These are phyloP conservation scores for Chymomyza costata DNA, from an alignment of 1,140 invertebrate species.

Conservation along the genomic window DNA sequence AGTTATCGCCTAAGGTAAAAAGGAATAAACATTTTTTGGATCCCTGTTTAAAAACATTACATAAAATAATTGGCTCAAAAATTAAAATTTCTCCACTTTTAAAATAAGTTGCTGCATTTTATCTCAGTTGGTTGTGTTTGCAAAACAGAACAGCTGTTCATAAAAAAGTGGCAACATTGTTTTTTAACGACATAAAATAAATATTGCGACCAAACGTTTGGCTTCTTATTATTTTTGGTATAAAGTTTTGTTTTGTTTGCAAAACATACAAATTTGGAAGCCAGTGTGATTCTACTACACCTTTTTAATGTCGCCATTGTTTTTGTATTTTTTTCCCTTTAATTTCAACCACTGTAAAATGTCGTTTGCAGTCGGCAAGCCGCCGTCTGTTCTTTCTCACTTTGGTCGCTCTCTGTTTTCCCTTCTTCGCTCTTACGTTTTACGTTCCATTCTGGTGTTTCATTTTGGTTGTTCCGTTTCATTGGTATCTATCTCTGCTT, in stretches of 20 bases:
- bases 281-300: too few species aligned
- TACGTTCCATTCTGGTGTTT: slow-evolving; percentile 46
- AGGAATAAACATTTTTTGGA: too few species aligned
- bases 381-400: slow-evolving; percentile 29
- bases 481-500: too few species aligned
- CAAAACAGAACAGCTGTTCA: slow-evolving; percentile 68
- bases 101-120: too few species aligned
- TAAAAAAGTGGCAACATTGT: slow-evolving; percentile 38
- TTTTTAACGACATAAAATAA: slow-evolving; percentile 20
- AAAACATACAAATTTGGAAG: slow-evolving; percentile 21
- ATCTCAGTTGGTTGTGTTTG: too few species aligned
- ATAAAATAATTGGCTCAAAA: too few species aligned
- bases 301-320: too few species aligned
- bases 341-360: slow-evolving; percentile 60
- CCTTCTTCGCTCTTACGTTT: slow-evolving; percentile 30
- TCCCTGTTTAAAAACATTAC: too few species aligned
- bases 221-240: slow-evolving; percentile 65
- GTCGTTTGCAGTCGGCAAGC: slow-evolving; percentile 7
- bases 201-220: slow-evolving; percentile 56
- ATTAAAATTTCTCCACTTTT: too few species aligned
- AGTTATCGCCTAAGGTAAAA: too few species aligned
- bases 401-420: slow-evolving; percentile 21
- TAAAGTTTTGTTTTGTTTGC: slow-evolving; percentile 34
- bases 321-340: too few species aligned
- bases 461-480: slow-evolving; percentile 27